phyloP scores from a whole-genome alignment of 2,797 vertebrate genomes.

The Acridotheres tristis region DNA sequence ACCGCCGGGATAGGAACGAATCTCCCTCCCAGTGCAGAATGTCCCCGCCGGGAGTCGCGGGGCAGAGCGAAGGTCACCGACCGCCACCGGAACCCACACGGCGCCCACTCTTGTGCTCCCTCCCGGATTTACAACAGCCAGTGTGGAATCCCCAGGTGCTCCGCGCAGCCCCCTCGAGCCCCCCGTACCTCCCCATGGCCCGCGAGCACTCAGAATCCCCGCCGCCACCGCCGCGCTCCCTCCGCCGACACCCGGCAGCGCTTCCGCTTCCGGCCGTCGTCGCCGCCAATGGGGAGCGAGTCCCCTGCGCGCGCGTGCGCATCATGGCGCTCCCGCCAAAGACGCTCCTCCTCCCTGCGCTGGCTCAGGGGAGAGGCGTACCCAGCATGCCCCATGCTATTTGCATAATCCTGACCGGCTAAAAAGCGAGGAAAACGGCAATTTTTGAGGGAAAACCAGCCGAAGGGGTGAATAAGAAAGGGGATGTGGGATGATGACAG shows the following conservation, averaged over 20 bases:
- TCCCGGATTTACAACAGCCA: neutral
- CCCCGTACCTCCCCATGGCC: slow-evolving; percentile 48
- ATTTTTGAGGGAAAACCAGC: accelerated
- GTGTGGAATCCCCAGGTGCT: neutral
- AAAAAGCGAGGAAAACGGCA: accelerated
- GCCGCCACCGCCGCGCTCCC: neutral
- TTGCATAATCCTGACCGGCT: accelerated
- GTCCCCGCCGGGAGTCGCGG: neutral
- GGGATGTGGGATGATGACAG: accelerated
- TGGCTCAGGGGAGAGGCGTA: accelerated
- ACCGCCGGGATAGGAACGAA: neutral
- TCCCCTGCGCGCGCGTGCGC: accelerated
- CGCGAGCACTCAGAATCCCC: neutral
- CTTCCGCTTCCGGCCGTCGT: neutral
- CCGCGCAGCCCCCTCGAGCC: neutral
- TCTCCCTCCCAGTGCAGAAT: neutral
- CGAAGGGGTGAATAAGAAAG: accelerated
- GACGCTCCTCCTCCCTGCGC: too few relatives aligned
- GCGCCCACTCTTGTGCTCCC: neutral
- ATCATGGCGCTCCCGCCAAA: accelerated
- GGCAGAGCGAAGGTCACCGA: neutral
- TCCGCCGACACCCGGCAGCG: neutral
- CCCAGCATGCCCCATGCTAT: neutral
- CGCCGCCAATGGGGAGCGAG: neutral
- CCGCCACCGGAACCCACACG: neutral